Evolutionary conservation across 1,140 invertebrate species (phyloP).

Genomic region (Acromyrmex heyeri): DNA sequence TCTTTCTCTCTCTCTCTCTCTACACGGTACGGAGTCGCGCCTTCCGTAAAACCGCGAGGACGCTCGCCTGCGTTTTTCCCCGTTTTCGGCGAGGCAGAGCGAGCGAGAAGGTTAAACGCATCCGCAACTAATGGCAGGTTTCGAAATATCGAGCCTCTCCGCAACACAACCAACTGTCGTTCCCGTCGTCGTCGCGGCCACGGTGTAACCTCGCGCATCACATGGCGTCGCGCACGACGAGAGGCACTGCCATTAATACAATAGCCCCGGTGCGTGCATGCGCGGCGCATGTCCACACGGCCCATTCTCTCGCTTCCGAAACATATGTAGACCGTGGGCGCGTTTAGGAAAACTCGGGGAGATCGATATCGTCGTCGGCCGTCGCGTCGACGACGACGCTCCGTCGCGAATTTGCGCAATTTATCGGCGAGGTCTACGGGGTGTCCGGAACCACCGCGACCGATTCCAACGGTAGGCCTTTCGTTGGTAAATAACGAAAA

Average conservation of each 20-base stretch:
- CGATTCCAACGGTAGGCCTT: not conserved
- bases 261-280: constrained; percentile 63
- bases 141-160: constrained; percentile 41
- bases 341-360: constrained; percentile 73
- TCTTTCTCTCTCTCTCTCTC: too few species aligned
- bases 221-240: constrained; percentile 73
- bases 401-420: constrained; percentile 41
- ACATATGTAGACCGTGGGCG: constrained; percentile 76
- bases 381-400: constrained; percentile 34
- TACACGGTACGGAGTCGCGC: not conserved
- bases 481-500: not conserved
- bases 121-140: constrained; percentile 62
- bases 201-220: constrained; percentile 66
- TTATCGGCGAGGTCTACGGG: not conserved
- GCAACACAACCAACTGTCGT: constrained; percentile 55
- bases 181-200: constrained; percentile 34
- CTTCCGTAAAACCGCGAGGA: not conserved
- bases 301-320: constrained; percentile 72
- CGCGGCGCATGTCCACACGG: constrained; percentile 73
- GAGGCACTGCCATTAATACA: constrained; percentile 71
- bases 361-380: constrained; percentile 75
- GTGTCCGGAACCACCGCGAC: not conserved
- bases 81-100: constrained; percentile 43
- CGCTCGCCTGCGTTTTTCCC: not conserved
- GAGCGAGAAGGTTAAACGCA: constrained; percentile 53